These are phyloP conservation scores for Planococcus citri DNA, from an alignment of 1,140 invertebrate species.

Conservation along the genomic window DNA sequence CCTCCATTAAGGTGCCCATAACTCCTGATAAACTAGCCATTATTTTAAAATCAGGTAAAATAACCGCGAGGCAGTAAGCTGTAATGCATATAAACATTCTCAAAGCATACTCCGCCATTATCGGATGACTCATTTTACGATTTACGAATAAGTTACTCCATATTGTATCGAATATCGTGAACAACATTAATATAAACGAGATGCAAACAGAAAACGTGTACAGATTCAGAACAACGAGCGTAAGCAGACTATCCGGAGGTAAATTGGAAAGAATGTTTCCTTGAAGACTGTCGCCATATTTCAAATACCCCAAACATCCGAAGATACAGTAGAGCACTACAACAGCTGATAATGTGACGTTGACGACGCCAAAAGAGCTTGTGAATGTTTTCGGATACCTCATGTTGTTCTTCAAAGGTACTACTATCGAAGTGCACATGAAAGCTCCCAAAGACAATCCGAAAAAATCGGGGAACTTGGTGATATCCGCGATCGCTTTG, in stretches of 20 bases:
- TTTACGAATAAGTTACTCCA: slow-evolving; percentile 32
- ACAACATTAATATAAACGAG: slow-evolving; percentile 46
- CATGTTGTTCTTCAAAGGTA: slow-evolving; percentile 43
- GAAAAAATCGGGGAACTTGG: slow-evolving; percentile 46
- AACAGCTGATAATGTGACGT: slow-evolving; percentile 38
- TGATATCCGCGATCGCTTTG: slow-evolving; percentile 27
- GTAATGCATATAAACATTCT: not conserved
- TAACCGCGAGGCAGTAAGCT: not conserved
- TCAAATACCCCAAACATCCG: slow-evolving; percentile 41
- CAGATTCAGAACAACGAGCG: slow-evolving; percentile 38
- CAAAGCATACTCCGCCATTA: not conserved
- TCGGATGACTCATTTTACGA: not conserved
- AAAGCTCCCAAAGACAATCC: slow-evolving; percentile 51
- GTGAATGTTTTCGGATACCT: slow-evolving; percentile 34
- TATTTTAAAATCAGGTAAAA: not conserved
- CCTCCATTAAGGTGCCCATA: not conserved
- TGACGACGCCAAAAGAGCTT: slow-evolving; percentile 37
- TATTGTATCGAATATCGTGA: slow-evolving; percentile 46
- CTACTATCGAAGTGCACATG: slow-evolving; percentile 47
- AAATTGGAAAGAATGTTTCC: slow-evolving; percentile 34
- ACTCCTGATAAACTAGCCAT: not conserved
- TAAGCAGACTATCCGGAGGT: slow-evolving; percentile 34
- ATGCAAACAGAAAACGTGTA: slow-evolving; percentile 44
- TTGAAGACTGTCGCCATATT: slow-evolving; percentile 35
- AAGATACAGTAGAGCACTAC: slow-evolving; percentile 36